Base-by-base conservation (phyloP, 2,888 invertebrate species). In the Calliphora vomitoria region DNA sequence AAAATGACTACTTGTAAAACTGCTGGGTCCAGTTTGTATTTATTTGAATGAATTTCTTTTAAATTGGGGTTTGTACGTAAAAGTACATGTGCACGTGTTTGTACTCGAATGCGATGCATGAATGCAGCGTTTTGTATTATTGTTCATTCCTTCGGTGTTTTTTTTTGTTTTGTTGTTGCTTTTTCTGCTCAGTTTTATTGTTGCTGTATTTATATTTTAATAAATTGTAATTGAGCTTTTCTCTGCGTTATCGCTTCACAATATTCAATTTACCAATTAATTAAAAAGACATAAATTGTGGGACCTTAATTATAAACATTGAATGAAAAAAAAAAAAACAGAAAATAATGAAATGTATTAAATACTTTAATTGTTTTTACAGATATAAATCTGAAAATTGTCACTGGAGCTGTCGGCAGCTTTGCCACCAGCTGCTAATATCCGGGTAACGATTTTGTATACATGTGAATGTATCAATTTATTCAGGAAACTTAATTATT, bases 221-320 rank as follows among this genome's bases (percentile, higher is more conserved):
- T 69, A 13, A 60, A 41, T 44, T 41, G 60, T 62, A 80, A 76
- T 66, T 53, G 60, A 80, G 50, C 60, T 50, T 80, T 25, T 71
- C 35, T 62, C 15, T 60, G 20, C 50, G 31, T 60, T 62, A 80
- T 71, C 80, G 60, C 60, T 50, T 58, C 41, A 66, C 78, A 55
- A 66, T 68, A 68, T 79, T 58, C 58, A 38, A 60, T 60, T 69
- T 62, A 69, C 69, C 69, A 80, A 71, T 80, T 80, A 80, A 80
- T 71, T 47, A 80, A 80, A 80, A 71, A 71, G 62, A n/a, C 69
- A 80, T 80, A 80, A 80, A 80, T 80, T 62, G 80, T 80, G 25
- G 60, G 31, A 71, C 47, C 31, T 71, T 71, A 80, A 80, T 80
- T 80, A 69, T 47, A 60, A 68, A 60, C 38, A 79, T 38, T 44